Conservation (phyloP, 2,888 invertebrate genomes). For the Caenorhabditis becei region DNA sequence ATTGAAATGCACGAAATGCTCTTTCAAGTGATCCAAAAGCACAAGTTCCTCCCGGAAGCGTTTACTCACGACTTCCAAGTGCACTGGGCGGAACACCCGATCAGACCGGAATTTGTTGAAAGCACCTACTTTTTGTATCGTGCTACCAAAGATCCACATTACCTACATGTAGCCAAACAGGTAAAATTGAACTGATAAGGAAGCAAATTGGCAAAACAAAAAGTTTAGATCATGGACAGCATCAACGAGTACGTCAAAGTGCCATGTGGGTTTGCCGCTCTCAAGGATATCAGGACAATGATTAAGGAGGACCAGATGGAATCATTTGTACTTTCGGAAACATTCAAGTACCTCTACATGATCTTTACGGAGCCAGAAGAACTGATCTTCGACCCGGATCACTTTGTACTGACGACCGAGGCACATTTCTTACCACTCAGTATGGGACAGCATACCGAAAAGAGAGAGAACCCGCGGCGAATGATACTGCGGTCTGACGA, state of each 20-base stretch:
- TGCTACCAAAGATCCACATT: slow-evolving; percentile 96
- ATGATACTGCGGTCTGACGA: slow-evolving; percentile 64
- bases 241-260: slow-evolving; percentile 93
- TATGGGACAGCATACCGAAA: slow-evolving; percentile 57
- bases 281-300: slow-evolving; percentile 93
- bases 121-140: slow-evolving; percentile 96
- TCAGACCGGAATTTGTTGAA: slow-evolving; percentile 95
- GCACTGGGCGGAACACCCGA: slow-evolving; percentile 97
- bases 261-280: slow-evolving; percentile 97
- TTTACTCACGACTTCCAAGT: slow-evolving; percentile 98
- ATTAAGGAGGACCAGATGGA: slow-evolving; percentile 95
- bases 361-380: slow-evolving; percentile 89
- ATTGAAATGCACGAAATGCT: slow-evolving; percentile 99
- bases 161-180: slow-evolving; percentile 92
- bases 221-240: slow-evolving; percentile 87
- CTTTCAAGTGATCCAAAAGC: slow-evolving; percentile 96
- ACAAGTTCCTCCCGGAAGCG: slow-evolving; percentile 98
- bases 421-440: slow-evolving; percentile 93
- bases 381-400: slow-evolving; percentile 83
- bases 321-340: slow-evolving; percentile 97
- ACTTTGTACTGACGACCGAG: slow-evolving; percentile 86
- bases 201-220: background rate
- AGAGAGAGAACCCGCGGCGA: slow-evolving; percentile 34
- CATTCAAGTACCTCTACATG: slow-evolving; percentile 96
- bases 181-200: slow-evolving; percentile 35